Base-by-base conservation (phyloP, 2,113 vertebrate genomes). In the Pseudorectes ferrugineus region DNA sequence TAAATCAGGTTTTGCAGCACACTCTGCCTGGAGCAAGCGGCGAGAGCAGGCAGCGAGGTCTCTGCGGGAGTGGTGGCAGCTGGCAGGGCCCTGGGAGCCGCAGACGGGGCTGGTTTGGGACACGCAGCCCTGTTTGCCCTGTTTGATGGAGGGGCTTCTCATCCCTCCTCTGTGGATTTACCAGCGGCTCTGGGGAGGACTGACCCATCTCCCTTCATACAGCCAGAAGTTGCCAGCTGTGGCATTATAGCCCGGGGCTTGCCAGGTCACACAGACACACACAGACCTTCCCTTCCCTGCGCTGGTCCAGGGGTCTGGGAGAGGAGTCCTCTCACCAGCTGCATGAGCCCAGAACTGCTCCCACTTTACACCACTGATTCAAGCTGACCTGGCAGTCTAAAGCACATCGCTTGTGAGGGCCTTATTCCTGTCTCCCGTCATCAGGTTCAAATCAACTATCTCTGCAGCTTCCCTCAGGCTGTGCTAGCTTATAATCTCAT, bases 241-340 rank as follows among this genome's bases (percentile, higher is more conserved):
- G 75, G 33, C 31, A 12, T 7, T 3, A 25, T 0, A 49, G 46
- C 29, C 28, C 0, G 0, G 45, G 55, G 7, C 10, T 13, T 8
- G 5, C 35, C 14, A 49, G 66, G 51, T 9, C 25, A 25, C 23
- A 7, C 40, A 12, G 51, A 9, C 36, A 6, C 26, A 6, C 38
- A 1, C 16, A 5, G 38, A 35, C 2, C 28, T 26, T 33, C 13
- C 31, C 24, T 3, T 16, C 52, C 59, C 76, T 12, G 3, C 1
- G 0, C 4, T 10, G 14, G 29, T 35, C 33, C 1, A 0, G 23
- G 63, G n/a, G 1, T 1, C n/a, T 4, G 3, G 45, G n/a, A 33
- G 12, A 73, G 31, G 16, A 35, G n/a, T 22, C 38, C 36, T 43
- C 43, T 19, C 24, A 5, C 1, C 74, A 46, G 35, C 31, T 52